phyloP scores from a whole-genome alignment of 2,888 invertebrate genomes.

The Oxytorus armatus region DNA sequence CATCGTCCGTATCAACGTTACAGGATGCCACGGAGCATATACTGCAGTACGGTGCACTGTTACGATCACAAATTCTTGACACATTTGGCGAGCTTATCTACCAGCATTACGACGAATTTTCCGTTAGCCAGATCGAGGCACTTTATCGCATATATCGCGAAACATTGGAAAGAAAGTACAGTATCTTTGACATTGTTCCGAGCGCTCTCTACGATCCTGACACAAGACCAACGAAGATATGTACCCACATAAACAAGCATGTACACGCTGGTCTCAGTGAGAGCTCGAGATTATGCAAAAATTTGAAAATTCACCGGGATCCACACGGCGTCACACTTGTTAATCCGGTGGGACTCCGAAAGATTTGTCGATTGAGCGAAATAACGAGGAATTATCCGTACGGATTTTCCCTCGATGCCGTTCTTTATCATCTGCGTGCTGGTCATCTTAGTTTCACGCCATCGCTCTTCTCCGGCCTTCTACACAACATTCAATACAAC shows the following conservation, averaged over 20 bases:
- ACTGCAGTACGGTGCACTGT: conserved; percentile 69
- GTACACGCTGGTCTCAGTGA: conserved; percentile 67
- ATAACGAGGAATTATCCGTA: conserved; percentile 59
- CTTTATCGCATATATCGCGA: conserved; percentile 70
- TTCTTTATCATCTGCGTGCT: conserved; percentile 60
- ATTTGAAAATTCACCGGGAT: conserved; percentile 56
- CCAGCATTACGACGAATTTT: conserved; percentile 74
- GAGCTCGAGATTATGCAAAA: conserved; percentile 62
- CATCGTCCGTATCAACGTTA: conserved; percentile 54
- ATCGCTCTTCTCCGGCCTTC: conserved; percentile 68
- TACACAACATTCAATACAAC: conserved; percentile 69
- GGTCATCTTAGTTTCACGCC: conserved; percentile 60
- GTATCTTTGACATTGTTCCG: conserved; percentile 72
- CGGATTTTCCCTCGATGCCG: conserved; percentile 63
- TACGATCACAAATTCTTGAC: conserved; percentile 71
- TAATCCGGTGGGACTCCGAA: conserved; percentile 20
- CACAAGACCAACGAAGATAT: conserved; percentile 69
- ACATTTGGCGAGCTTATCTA: conserved; percentile 73
- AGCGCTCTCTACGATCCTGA: conserved; percentile 67
- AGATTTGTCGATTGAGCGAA: conserved; percentile 47
- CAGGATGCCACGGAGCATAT: conserved; percentile 72
- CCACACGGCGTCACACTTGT: conserved; percentile 2
- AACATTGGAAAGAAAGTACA: conserved; percentile 71
- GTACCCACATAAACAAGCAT: conserved; percentile 66
- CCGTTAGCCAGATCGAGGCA: conserved; percentile 69